phyloP scores from a whole-genome alignment of 1,140 invertebrate species.

The Drosophila pachea region DNA sequence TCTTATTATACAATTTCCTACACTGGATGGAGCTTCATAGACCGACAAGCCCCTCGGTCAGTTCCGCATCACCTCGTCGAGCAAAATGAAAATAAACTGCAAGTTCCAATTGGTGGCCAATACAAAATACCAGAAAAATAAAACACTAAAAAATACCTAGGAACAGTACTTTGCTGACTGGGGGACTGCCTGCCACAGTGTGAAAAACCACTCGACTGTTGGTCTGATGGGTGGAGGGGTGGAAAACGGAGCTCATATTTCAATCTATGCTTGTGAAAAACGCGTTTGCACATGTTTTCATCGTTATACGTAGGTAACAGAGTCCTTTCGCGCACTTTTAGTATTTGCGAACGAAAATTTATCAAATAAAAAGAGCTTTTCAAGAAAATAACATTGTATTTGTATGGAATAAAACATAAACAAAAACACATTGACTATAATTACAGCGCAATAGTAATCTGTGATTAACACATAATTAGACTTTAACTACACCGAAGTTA shows the following conservation, averaged over 20 bases:
- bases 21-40: conserved; percentile 21
- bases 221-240: not conserved
- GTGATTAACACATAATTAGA: conserved; percentile 6
- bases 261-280: too few species aligned
- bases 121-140: not conserved
- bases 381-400: conserved; percentile 57
- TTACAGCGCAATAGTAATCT: conserved; percentile 9
- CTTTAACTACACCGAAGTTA: conserved; percentile 25
- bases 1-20: conserved; percentile 27
- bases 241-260: too few species aligned
- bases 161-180: not conserved
- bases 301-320: too few species aligned
- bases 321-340: not conserved
- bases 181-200: not conserved
- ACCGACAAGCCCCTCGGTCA: conserved; percentile 9
- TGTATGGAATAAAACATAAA: conserved; percentile 55
- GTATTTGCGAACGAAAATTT: not conserved
- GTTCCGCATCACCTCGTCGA: not conserved
- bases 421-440: conserved; percentile 36
- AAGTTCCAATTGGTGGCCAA: not conserved
- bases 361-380: conserved; percentile 30
- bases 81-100: conserved; percentile 28
- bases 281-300: too few species aligned
- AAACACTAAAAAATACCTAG: conserved; percentile 4
- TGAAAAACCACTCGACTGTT: not conserved